Base-by-base conservation (phyloP, 2,797 vertebrate genomes). In the Gymnothorax reevesii region DNA sequence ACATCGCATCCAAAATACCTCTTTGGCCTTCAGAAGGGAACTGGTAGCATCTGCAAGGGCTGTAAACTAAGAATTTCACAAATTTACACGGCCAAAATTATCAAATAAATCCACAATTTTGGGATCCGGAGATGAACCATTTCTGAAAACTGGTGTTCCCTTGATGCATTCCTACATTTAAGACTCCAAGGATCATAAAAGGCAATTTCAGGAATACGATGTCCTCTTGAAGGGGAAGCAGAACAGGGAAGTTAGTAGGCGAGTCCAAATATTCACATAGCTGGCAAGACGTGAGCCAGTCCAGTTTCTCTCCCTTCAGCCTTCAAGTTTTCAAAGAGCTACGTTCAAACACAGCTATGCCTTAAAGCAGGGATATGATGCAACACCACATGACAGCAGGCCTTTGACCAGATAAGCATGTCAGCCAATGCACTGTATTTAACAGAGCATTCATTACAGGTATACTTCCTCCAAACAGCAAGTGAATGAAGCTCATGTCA, bases 261-360 rank as follows among this genome's bases (percentile, higher is more conserved):
- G 62, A 42, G 84, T 83, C 64, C 85, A 86, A 77, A 75, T 86
- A 82, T 22, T 8, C 1, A 80, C 17, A n/a, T 52, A 77, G 60
- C 66, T 55, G 71, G 84, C 66, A 79, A 22, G 8, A 4, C 77
- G 12, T 25, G 17, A 55, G 77, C 25, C 77, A 80, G 77, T 49
- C 73, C 73, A 49, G 49, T 52, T 8, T 3, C 49, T 54, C 49
- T 79, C 15, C 42, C 75, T 79, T 54, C 15, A 17, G 42, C 17
- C 75, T 79, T 17, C 75, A 42, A 7, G 27, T 15, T 15, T 4
- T 7, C 75, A 27, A n/a, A 69, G 77, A 82, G 54, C 59, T 64
- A 49, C 3, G 55, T 62, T 60, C 59, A n/a, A 27, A 27, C 60
- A 59, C 42, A 54, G 49, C 4, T 17, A 52, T 6, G 42, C 20